phyloP scores from a whole-genome alignment of 2,113 vertebrate genomes.

The Neolamprologus cancellatus region DNA sequence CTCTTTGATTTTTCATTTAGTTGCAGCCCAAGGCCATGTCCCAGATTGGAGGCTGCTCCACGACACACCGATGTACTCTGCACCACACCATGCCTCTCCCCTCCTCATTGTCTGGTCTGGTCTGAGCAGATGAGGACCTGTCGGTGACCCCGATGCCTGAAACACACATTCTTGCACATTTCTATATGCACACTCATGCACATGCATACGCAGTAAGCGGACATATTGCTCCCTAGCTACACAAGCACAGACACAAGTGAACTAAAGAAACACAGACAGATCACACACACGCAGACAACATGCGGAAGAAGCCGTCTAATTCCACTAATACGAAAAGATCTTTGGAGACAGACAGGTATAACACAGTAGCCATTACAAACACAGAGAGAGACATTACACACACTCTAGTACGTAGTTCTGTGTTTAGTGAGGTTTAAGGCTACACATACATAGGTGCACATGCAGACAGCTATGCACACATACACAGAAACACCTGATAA shows the following conservation, averaged over 20 bases:
- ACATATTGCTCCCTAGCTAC: conserved; percentile 31
- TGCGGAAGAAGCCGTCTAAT: conserved; percentile 55
- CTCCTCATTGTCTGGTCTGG: conserved; percentile 62
- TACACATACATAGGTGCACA: not conserved
- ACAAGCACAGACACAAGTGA: conserved; percentile 25
- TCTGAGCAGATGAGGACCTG: conserved; percentile 64
- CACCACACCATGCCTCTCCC: conserved; percentile 35
- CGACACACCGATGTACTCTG: conserved; percentile 37
- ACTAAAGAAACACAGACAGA: conserved; percentile 51
- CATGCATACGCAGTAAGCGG: not conserved
- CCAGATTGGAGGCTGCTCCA: conserved; percentile 57
- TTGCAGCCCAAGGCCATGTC: conserved; percentile 62
- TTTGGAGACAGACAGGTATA: conserved; percentile 60
- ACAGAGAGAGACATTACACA: conserved; percentile 33
- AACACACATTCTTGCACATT: conserved; percentile 50
- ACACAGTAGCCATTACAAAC: conserved; percentile 29
- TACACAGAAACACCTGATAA: conserved; percentile 1
- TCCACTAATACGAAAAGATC: conserved; percentile 55
- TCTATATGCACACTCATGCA: conserved; percentile 48
- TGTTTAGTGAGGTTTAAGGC: conserved; percentile 11
- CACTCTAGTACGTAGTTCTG: not conserved
- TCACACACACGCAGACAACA: conserved; percentile 54
- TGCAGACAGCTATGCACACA: not conserved
- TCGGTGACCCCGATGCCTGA: conserved; percentile 56
- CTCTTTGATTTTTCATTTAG: conserved; percentile 70